Base-by-base conservation (phyloP, 2,888 invertebrate genomes). In the Spodoptera exigua region DNA sequence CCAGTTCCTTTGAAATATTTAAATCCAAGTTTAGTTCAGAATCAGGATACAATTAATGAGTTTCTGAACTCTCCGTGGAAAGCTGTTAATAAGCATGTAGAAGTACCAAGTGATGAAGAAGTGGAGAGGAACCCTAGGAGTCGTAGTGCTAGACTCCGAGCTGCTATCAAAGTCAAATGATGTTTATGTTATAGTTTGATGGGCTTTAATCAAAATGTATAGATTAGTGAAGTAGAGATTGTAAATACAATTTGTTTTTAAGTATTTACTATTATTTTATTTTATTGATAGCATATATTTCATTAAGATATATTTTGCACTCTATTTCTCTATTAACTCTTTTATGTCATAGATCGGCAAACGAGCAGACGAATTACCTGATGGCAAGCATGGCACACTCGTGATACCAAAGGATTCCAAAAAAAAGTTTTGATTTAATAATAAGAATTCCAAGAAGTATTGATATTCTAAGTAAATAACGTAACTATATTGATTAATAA, bases 141-240 rank as follows among this genome's bases (percentile, higher is more conserved):
- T 82, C 95, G 99, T 78, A 98, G 98, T 53, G 99, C 99, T 0
- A 98, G 98, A 86, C 90, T 99, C 63, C 93, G 99, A 83, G 98
- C 97, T 61, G 98, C 98, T 43, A 90, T 96, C 39, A 98, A 97
- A 95, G 81, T 97, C 16, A 95, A 94, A 81, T 96, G 89, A 75
- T 36, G 60, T 62, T 60, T 16, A n/a, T n/a, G n/a, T 35, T 18
- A 10, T 3, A 2, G 1, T 11, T 13, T 2, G 9, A 12, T 13
- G 7, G 7, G 9, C 3, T 17, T 36, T 16, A 9, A 36, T 41
- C 2, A 36, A 35, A 45, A 37, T 39, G 35, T 36, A 34, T 47
- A 60, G 45, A 0, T 11, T 59, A 72, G 44, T 52, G n/a, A 34
- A 36, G 34, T 32, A n/a, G 32, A 32, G 16, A 21, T 53, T 78